These are phyloP conservation scores for Ophion obscuratus DNA, from an alignment of 2,888 invertebrate genomes.

Conservation along the genomic window DNA sequence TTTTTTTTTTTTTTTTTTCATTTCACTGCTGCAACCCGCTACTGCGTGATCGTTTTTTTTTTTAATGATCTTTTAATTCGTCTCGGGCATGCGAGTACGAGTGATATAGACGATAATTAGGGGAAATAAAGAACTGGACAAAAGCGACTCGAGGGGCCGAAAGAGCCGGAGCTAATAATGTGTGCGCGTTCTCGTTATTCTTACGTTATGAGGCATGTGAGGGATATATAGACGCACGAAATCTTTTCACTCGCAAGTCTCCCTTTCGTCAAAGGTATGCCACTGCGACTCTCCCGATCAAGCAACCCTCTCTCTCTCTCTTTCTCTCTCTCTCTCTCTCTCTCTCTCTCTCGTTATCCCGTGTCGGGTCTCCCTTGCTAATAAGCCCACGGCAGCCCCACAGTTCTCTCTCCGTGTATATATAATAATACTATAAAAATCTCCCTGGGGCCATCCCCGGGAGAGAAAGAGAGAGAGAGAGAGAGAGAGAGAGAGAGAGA, in stretches of 20 bases:
- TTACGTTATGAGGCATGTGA: conserved; percentile 19
- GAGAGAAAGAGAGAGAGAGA: conserved; percentile 51
- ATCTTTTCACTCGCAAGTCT: conserved; percentile 16
- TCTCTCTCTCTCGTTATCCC: conserved; percentile 55
- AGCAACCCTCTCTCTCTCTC: conserved; percentile 64
- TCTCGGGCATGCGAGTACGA: not conserved
- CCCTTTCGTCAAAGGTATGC: conserved; percentile 57
- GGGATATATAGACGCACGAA: conserved; percentile 27
- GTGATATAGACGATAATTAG: conserved; percentile 8
- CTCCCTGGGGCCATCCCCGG: conserved; percentile 48
- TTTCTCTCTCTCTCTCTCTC: conserved; percentile 60
- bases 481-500: not conserved
- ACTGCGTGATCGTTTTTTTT: not conserved
- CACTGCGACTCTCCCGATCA: conserved; percentile 57
- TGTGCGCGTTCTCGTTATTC: conserved; percentile 17
- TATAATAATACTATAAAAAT: conserved; percentile 29
- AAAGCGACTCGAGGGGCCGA: conserved; percentile 1
- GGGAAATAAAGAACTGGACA: conserved; percentile 6
- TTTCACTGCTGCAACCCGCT: not conserved
- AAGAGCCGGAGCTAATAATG: conserved; percentile 6
- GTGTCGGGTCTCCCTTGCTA: conserved; percentile 69
- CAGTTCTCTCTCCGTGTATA: conserved; percentile 51
- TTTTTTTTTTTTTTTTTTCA: not conserved
- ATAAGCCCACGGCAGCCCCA: conserved; percentile 74
- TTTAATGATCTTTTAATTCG: conserved; percentile 1